These are phyloP conservation scores for Azorinus chamasolen DNA, from an alignment of 2,888 invertebrate genomes.

Conservation along the genomic window DNA sequence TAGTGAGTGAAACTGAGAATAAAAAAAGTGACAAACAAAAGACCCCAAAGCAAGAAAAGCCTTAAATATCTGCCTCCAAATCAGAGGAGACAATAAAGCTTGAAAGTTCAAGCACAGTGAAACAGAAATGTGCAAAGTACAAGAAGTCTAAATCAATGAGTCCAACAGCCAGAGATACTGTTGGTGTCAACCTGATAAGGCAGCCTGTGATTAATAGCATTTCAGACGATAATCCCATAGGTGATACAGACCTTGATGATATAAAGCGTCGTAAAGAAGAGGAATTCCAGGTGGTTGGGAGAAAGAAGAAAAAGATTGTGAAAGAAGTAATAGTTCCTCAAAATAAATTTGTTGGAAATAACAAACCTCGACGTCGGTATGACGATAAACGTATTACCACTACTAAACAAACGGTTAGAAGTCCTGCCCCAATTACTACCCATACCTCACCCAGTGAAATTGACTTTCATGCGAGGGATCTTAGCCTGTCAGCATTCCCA, in stretches of 20 bases:
- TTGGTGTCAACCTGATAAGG: conserved; percentile 19
- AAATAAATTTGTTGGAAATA: conserved; percentile 46
- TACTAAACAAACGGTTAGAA: conserved; percentile 36
- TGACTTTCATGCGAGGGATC: conserved; percentile 67
- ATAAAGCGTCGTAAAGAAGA: conserved; percentile 67
- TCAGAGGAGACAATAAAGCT: conserved; percentile 38
- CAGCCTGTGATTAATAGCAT: conserved; percentile 29
- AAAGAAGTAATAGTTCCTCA: conserved; percentile 40
- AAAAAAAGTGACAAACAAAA: conserved; percentile 23
- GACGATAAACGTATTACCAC: conserved; percentile 55
- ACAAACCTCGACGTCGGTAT: conserved; percentile 38
- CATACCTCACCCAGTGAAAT: conserved; percentile 28
- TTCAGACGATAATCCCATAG: conserved; percentile 34
- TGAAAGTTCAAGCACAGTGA: conserved; percentile 48
- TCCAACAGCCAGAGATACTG: conserved; percentile 37
- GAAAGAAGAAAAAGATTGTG: conserved; percentile 73
- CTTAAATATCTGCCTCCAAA: conserved; percentile 45
- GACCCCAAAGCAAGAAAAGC: conserved; percentile 43
- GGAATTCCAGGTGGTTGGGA: conserved; percentile 78
- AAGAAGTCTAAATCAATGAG: conserved; percentile 62
- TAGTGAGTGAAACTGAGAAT: conserved; percentile 27
- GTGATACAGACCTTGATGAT: conserved; percentile 75
- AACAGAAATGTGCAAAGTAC: conserved; percentile 72
- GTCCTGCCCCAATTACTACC: conserved; percentile 36
- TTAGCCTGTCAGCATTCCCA: conserved; percentile 83